Evolutionary conservation across 2,888 invertebrate genomes (phyloP).

Genomic region (Hirtodrosophila trivittata): DNA sequence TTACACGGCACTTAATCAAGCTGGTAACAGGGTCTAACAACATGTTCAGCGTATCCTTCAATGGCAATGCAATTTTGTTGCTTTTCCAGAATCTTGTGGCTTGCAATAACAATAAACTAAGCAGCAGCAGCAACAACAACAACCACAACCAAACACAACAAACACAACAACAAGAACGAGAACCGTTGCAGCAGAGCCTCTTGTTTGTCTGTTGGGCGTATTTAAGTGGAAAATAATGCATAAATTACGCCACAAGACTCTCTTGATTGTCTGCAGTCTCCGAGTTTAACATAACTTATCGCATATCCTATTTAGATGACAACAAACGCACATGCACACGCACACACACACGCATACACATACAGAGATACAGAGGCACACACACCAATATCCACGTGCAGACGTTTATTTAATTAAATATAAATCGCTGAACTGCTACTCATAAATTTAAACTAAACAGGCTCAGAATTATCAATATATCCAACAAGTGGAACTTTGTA

Average conservation of each 20-base stretch:
- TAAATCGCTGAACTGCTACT: conserved; percentile 64
- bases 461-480: conserved; percentile 4
- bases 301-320: conserved; percentile 68
- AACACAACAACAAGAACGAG: conserved; percentile 8
- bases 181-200: conserved; percentile 1
- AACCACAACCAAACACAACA: conserved; percentile 11
- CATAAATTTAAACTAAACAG: conserved; percentile 66
- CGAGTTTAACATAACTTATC: conserved; percentile 65
- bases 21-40: conserved; percentile 24
- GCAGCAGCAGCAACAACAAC: conserved; percentile 12
- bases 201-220: conserved; percentile 40
- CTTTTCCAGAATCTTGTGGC: conserved; percentile 27
- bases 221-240: conserved; percentile 72
- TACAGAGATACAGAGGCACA: conserved; percentile 10
- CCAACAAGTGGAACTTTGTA: conserved; percentile 5
- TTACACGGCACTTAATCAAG: conserved; percentile 59
- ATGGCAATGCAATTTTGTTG: conserved; percentile 46
- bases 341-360: conserved; percentile 13
- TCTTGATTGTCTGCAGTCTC: conserved; percentile 40
- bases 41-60: conserved; percentile 9
- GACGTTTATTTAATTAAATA: conserved; percentile 68
- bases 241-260: conserved; percentile 65
- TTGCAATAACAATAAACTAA: conserved; percentile 39
- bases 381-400: conserved; percentile 8
- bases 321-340: conserved; percentile 35